Evolutionary conservation across 2,888 invertebrate species (phyloP).

Genomic region (Synergus laeviventris): DNA sequence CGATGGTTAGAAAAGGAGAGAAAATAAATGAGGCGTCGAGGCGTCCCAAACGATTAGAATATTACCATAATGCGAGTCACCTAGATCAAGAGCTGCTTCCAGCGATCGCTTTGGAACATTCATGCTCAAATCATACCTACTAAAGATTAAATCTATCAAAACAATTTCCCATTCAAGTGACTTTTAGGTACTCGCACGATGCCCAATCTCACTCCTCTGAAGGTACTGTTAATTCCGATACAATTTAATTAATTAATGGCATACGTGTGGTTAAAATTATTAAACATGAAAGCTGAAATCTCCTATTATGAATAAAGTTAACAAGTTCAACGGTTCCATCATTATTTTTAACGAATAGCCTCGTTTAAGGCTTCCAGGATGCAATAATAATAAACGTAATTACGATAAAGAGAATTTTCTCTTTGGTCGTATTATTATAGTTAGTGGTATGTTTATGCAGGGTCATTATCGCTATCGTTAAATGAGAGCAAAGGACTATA

Average conservation of each 20-base stretch:
- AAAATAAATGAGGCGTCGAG: conserved; percentile 67
- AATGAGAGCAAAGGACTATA: conserved; percentile 61
- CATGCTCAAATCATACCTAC: conserved; percentile 23
- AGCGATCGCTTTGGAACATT: conserved; percentile 21
- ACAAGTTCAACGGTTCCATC: conserved; percentile 37
- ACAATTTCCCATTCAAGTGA: too few relatives aligned
- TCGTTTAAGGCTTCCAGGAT: conserved; percentile 38
- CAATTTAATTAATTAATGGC: too few relatives aligned
- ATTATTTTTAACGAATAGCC: conserved; percentile 40
- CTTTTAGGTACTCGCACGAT: too few relatives aligned
- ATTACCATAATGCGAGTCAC: conserved; percentile 64
- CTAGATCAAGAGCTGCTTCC: conserved; percentile 51
- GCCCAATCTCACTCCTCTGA: too few relatives aligned
- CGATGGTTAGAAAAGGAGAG: conserved; percentile 44
- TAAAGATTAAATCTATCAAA: conserved; percentile 6
- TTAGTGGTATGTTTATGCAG: conserved; percentile 34
- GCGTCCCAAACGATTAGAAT: conserved; percentile 71
- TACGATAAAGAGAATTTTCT: conserved; percentile 38
- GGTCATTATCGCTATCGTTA: conserved; percentile 50
- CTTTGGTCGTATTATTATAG: conserved; percentile 23
- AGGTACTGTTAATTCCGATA: too few relatives aligned
- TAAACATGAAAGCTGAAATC: conserved; percentile 22
- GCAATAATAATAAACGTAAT: conserved; percentile 39
- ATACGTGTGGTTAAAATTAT: neutral
- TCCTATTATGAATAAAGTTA: conserved; percentile 7